These are phyloP conservation scores for Omphaloscelis lunosa DNA, from an alignment of 2,888 invertebrate species.

Conservation along the genomic window DNA sequence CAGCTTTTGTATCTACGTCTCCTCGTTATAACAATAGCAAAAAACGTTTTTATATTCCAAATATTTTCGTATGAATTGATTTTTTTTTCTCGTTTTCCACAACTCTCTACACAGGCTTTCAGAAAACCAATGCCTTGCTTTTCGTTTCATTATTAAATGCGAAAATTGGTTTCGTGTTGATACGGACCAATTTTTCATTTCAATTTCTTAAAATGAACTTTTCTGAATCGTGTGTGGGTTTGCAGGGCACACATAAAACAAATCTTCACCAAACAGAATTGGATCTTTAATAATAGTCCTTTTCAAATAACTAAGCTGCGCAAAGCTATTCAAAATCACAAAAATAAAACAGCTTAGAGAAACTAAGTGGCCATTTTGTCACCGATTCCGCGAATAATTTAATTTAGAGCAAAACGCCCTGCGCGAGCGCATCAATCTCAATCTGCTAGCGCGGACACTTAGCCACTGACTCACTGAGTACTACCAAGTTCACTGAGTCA, in stretches of 20 bases:
- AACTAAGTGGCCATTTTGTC: conserved; percentile 70
- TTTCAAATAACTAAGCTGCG: conserved; percentile 37
- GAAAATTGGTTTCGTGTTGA: not conserved
- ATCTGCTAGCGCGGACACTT: conserved; percentile 77
- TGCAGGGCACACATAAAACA: conserved; percentile 6
- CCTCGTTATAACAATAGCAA: not conserved
- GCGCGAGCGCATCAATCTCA: conserved; percentile 80
- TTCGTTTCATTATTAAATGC: not conserved
- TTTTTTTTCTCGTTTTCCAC: not conserved
- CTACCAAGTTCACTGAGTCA: conserved; percentile 75
- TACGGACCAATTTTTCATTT: not conserved
- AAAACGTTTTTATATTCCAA: not conserved
- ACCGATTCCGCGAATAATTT: conserved; percentile 69
- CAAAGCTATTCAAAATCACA: conserved; percentile 33
- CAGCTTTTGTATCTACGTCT: not conserved
- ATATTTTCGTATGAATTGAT: not conserved
- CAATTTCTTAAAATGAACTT: not conserved
- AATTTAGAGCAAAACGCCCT: conserved; percentile 67
- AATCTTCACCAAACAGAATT: conserved; percentile 7
- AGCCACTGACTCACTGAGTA: conserved; percentile 73
- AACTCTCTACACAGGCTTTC: too few species aligned
- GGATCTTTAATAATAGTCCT: conserved; percentile 37
- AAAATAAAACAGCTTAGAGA: conserved; percentile 56
- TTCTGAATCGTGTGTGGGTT: not conserved
- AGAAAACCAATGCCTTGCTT: not conserved